Base-by-base conservation (phyloP, 2,888 invertebrate species). In the Perizoma flavofasciatum region DNA sequence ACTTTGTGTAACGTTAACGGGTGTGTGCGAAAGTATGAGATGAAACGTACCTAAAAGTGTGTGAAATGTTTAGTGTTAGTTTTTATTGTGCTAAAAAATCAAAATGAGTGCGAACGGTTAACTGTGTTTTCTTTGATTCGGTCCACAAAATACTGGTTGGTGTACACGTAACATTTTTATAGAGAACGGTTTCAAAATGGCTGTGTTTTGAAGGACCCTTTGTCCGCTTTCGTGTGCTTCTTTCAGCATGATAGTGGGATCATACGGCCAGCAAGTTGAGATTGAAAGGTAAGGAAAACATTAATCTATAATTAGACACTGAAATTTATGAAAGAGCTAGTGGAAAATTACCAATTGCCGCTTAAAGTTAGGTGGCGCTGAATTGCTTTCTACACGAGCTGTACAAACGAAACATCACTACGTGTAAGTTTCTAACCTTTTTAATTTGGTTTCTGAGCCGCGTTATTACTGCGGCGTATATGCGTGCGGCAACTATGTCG, bases 171-270 rank as follows among this genome's bases (percentile, higher is more conserved):
- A 90, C 91, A 89, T 89, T 90, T 67, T 85, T 76, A 22, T 22
- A 63, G 87, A 83, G 85, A 82, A 90, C 90, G 77, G 90, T 92
- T 93, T 92, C 95, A 95, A 95, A 94, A 95, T 95, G 95, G 94
- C 94, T 94, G 95, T 93, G 93, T 93, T 93, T 94, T 94, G 94
- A 94, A 93, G 93, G 93, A 93, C 92, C 91, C 93, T 94, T 94
- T 94, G 92, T 92, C 90, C 94, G 87, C 89, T 92, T 94, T 94
- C 93, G 86, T 89, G 78, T 85, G 83, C 93, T 93, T 93, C 91
- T 93, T 92, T 92, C 94, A 95, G 93, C 93, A 95, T 95, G 94
- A 93, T 93, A 94, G 93, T 94, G 92, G 93, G 91, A 92, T 93
- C 93, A 86, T 92, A 94, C 93, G 89, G 87, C 88, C 92, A 93